phyloP scores from a whole-genome alignment of 2,888 invertebrate species.

The Coleophora deauratella region DNA sequence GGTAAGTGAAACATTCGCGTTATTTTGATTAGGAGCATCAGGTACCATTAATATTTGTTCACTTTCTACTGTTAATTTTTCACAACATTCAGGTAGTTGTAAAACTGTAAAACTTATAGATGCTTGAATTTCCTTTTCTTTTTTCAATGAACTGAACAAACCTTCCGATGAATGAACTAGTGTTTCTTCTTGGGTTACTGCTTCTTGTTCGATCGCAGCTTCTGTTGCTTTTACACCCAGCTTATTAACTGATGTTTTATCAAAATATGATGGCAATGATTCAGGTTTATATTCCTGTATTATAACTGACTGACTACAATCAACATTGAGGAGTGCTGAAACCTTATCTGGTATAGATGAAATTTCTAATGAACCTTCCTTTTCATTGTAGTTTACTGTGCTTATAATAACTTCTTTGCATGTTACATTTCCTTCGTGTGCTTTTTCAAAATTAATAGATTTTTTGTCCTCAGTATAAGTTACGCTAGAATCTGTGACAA shows the following conservation, averaged over 20 bases:
- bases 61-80: constrained; percentile 73
- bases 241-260: constrained; percentile 27
- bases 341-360: constrained; percentile 23
- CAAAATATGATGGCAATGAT: constrained; percentile 42
- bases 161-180: constrained; percentile 59
- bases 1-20: constrained; percentile 48
- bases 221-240: constrained; percentile 43
- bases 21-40: constrained; percentile 52
- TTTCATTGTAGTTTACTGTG: constrained; percentile 72
- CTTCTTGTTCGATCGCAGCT: constrained; percentile 67
- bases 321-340: constrained; percentile 33
- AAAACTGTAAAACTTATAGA: constrained; percentile 39
- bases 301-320: constrained; percentile 59
- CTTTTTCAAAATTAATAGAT: constrained; percentile 27
- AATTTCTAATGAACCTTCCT: constrained; percentile 51
- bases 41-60: constrained; percentile 60
- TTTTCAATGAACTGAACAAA: constrained; percentile 23
- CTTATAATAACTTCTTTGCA: constrained; percentile 69
- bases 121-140: no score
- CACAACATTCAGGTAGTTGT: constrained; percentile 72
- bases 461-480: constrained; percentile 35
- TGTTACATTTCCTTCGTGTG: constrained; percentile 66
- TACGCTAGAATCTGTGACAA: constrained; percentile 51
- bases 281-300: constrained; percentile 68
- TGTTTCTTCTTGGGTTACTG: constrained; percentile 73